A percentile compares a stretch with the other conserved stretches of the same genome.
phyloP scores from a whole-genome alignment of 1,140 invertebrate species.

The Zaprionus ghesquierei region DNA sequence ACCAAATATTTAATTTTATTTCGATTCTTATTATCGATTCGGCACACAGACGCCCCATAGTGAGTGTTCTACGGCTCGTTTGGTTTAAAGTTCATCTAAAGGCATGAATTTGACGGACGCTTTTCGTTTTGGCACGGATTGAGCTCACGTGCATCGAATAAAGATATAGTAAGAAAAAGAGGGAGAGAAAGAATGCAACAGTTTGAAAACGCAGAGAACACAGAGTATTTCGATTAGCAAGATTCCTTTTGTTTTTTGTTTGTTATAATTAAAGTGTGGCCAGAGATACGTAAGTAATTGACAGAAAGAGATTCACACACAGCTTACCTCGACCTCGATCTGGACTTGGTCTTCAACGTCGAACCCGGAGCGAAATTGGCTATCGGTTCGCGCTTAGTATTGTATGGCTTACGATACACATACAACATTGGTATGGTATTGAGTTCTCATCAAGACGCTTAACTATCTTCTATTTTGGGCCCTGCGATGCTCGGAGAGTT shows the following conservation, averaged over 20 bases:
- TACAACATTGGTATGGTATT: neutral
- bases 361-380: neutral
- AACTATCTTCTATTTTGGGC: neutral
- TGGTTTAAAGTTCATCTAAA: constrained; percentile 83
- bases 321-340: constrained; percentile 35
- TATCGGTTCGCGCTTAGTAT: neutral
- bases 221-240: constrained; percentile 11
- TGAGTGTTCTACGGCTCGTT: constrained; percentile 32
- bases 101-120: constrained; percentile 82
- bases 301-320: neutral
- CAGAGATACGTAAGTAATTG: constrained; percentile 1
- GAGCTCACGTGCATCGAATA: constrained; percentile 53
- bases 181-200: constrained; percentile 7
- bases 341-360: neutral
- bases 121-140: constrained; percentile 81
- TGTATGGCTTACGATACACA: neutral
- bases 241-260: constrained; percentile 3
- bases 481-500: neutral
- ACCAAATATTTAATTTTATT: constrained; percentile 51
- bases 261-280: neutral
- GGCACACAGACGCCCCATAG: neutral
- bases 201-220: neutral
- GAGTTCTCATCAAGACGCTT: neutral
- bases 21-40: neutral
- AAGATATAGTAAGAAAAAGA: constrained; percentile 6